Evolutionary conservation across 1,140 invertebrate species (phyloP), one percentile per base, ranked within the genome.

Genomic region (Brachionus paranguensis): DNA sequence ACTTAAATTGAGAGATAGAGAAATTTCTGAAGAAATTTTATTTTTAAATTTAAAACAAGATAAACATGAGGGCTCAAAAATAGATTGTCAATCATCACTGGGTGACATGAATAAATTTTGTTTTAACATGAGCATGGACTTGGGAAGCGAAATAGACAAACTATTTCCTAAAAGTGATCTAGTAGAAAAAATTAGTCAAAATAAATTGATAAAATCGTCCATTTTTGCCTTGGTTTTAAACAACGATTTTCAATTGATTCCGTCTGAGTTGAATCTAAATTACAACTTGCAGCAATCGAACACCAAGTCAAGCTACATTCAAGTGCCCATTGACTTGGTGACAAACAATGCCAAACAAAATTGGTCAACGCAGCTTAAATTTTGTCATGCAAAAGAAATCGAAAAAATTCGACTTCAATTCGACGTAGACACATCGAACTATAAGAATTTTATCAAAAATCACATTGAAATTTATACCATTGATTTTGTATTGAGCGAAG

Each of bases 41-140:
- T 76, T 50, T 37, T 20, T 76, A 20, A 50, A 76, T 76, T 37
- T 76, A 24, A 76, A 76, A 50, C 72, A 76, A 76, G 43, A 76
- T 27, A 47, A 50, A 50, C 24, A 50, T 11, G 11, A 24, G 14
- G 33, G 14, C 1, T 11, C 14, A 72, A 43, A 72, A 17, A 17
- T 45, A 17, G 4, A 20, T 10, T 72, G 68, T 72, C 33, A 72
- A 47, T 72, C 43, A 29, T 37, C 10, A n/a, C 1, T 20, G 20
- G 45, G 45, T 45, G 43, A 74, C 6, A 7, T 74, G 14, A 74
- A 50, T 14, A 76, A 76, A 50, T 76, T 76, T 47, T 76, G 72
- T 47, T 27, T 76, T 10, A 76, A 76, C n/a, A 76, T 76, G 72
- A 76, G 43, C 47, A 27, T 76, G 47, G 14, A 76, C 27, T 24